Evolutionary conservation across 2,113 vertebrate species (phyloP).

Genomic region (Crocuta crocuta): DNA sequence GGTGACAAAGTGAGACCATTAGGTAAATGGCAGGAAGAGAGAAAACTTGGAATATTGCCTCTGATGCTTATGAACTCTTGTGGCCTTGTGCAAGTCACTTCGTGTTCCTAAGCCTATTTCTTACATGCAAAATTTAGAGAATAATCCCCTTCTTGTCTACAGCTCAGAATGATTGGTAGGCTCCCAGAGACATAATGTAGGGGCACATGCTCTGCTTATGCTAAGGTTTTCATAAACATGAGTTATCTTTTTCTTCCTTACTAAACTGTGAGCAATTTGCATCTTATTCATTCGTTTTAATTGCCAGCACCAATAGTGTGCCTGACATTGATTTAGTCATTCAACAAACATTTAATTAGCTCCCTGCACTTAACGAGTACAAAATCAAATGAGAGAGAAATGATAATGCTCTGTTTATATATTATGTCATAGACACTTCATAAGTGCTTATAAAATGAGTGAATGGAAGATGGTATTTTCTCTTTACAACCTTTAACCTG

Average conservation of each 20-base stretch:
- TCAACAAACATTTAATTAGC: constrained; percentile 23
- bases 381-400: constrained; percentile 23
- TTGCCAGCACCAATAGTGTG: background rate
- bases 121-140: background rate
- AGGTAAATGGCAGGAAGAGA: background rate
- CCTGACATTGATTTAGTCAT: background rate
- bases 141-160: background rate
- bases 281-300: background rate
- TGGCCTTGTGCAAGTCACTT: background rate
- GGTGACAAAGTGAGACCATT: background rate
- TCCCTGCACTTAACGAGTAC: background rate
- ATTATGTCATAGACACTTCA: background rate
- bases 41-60: background rate
- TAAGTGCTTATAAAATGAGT: background rate
- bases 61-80: background rate
- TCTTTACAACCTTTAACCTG: background rate
- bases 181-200: background rate
- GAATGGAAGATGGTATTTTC: background rate
- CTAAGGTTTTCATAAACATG: background rate
- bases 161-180: background rate
- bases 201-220: background rate
- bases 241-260: background rate
- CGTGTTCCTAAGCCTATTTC: background rate
- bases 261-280: background rate
- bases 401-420: background rate